Percentiles rank a stretch among this genome's conserved stretches.
Conservation (phyloP, 2,888 invertebrate genomes). For the Rhabditoides inermis region DNA sequence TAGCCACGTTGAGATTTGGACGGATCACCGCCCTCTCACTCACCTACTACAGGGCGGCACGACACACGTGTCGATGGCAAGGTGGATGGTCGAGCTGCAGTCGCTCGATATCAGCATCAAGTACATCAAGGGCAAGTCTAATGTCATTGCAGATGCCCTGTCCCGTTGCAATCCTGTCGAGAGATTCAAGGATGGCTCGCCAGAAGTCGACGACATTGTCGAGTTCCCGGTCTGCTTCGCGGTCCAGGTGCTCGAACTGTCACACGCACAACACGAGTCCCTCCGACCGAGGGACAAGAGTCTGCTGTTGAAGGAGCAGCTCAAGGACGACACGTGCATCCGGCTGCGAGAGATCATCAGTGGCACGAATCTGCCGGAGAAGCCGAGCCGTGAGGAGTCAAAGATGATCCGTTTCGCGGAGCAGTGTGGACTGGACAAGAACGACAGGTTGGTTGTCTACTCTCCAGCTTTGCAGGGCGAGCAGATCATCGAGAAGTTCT, state of each 20-base stretch:
- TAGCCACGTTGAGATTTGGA: conserved; percentile 3
- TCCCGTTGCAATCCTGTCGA: conserved; percentile 29
- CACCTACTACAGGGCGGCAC: conserved; percentile 30
- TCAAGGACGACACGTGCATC: too few relatives aligned
- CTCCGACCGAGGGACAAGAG: too few relatives aligned
- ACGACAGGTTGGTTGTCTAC: too few relatives aligned
- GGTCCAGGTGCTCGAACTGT: too few relatives aligned
- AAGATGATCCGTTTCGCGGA: too few relatives aligned
- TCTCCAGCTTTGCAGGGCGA: too few relatives aligned
- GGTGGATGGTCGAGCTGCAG: conserved; percentile 56
- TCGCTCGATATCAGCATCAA: conserved; percentile 51
- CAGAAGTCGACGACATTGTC: conserved; percentile 13
- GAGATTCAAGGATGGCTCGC: background rate
- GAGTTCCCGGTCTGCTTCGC: conserved; percentile 16
- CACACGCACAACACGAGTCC: too few relatives aligned
- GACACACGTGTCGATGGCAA: conserved; percentile 54
- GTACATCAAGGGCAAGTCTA: conserved; percentile 53
- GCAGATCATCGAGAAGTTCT: background rate
- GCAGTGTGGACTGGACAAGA: too few relatives aligned
- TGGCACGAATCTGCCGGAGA: too few relatives aligned
- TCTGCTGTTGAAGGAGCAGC: too few relatives aligned
- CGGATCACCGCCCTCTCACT: conserved; percentile 15
- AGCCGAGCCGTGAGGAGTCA: too few relatives aligned
- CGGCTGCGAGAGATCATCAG: too few relatives aligned
- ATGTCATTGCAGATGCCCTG: conserved; percentile 53